Evolutionary conservation across 2,113 vertebrate genomes (phyloP), one percentile per base, ranked within the genome.

Genomic region (Megatriorchis doriae): DNA sequence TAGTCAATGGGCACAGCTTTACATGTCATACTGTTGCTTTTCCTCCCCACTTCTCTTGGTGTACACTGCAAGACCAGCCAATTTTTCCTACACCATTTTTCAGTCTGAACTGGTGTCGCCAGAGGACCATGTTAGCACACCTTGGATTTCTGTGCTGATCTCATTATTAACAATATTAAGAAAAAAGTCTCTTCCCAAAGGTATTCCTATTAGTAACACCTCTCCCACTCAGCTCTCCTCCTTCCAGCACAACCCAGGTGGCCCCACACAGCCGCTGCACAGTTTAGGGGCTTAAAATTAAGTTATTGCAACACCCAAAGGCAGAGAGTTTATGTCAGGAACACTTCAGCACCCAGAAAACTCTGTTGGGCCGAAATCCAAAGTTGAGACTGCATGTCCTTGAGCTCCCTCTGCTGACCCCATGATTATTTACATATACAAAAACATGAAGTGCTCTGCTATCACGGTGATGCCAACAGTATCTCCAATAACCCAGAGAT

Each of bases 351-450:
- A 71, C 45, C 72, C 92, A 71, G 32, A 82, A 63, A 93, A 63
- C 43, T 3, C 19, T 36, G 23, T 2, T 11, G 70, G 32, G 68
- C 40, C 2, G 3, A 92, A 85, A 92, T 13, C 34, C 22, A 5
- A 45, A 48, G 45, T 1, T 13, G n/a, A 55, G 31, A 82, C 88
- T 59, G 42, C 12, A 1, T n/a, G 71, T 90, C 75, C 86, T 96
- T 67, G 90, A 94, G 92, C 96, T 96, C 96, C 94, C 94, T 96
- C 96, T 96, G 86, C 93, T 83, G 96, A 52, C 38, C 18, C 55
- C 58, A 6, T 38, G 16, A 45, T 48, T 56, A 8, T 71, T 67
- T 27, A 86, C 79, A 80, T 11, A 20, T 3, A 40, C 36, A 25
- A 17, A 79, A 6, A 1, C 58, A 11, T 0, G 5, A 8, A 62